phyloP scores from a whole-genome alignment of 2,797 vertebrate genomes.

The Dendrocincla fuliginosa region DNA sequence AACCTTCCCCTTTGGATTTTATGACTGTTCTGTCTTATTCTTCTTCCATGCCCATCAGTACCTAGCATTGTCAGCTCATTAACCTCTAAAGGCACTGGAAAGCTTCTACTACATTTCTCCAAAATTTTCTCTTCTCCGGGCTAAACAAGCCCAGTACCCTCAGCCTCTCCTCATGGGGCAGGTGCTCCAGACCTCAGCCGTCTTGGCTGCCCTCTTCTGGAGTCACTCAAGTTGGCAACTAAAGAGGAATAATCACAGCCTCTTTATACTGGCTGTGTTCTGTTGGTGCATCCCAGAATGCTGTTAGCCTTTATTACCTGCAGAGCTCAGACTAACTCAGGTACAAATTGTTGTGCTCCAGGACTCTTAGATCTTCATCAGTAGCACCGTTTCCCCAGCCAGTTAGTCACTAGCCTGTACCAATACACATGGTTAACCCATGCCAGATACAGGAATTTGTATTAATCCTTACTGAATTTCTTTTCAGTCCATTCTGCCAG shows the following conservation, averaged over 20 bases:
- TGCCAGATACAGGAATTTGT: background rate
- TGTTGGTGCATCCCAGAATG: background rate
- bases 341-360: background rate
- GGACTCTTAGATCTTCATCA: background rate
- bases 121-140: background rate
- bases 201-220: background rate
- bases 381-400: background rate
- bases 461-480: background rate
- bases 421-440: background rate
- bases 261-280: background rate
- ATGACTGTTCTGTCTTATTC: background rate
- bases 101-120: background rate
- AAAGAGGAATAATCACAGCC: background rate
- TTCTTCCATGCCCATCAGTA: background rate
- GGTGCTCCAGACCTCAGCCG: background rate
- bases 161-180: background rate
- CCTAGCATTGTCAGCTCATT: fast-evolving
- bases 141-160: background rate
- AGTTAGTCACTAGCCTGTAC: background rate
- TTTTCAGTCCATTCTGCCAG: background rate
- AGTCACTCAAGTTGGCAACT: background rate
- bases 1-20: background rate
- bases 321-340: background rate
- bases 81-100: background rate
- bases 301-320: background rate